Evolutionary conservation across 1,140 invertebrate genomes (phyloP), one percentile per base, ranked within the genome.

Genomic region (Achroia grisella): DNA sequence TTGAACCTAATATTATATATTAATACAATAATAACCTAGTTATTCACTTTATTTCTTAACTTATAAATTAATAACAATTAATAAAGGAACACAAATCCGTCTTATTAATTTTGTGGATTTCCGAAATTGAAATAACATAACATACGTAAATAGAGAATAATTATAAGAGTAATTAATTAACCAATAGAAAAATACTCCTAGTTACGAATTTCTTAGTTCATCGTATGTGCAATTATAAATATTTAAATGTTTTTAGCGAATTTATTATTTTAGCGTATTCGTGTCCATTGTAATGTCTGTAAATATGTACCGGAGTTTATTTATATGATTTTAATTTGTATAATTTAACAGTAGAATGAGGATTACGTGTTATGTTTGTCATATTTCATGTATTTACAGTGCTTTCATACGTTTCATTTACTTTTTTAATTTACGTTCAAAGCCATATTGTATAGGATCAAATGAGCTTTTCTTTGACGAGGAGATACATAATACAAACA

Each of bases 111-210:
- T 71, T 71, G 57, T 72, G 62, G 62, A 72, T 75, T 76, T 74
- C 63, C 62, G 53, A 44, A 70, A 68, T 61, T 68, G 48, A 59
- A 56, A 73, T 74, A 58, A 61, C 53, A 70, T 65, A 23, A 74
- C 67, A 74, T 79, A 83, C 79, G 79, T 80, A 83, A 81, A 67
- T 83, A 81, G 72, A 65, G 39, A 64, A 53, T 76, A 80, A 71
- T 57, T 64, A 33, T 83, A 83, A 83, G 73, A 39, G 69, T 73
- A 77, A 72, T 59, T 79, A 79, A 79, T 59, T 79, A 79, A 79
- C 66, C 71, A 48, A 70, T 80, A 79, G 69, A 66, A 55, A 44
- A 71, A 64, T 70, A 70, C 64, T 59, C 58, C 53, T 78, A 79
- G 71, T 64, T 68, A 71, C 62, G 57, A 64, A 60, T 64, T 72